A percentile compares a stretch with the other conserved stretches of the same genome.
Evolutionary conservation across 2,113 vertebrate genomes (phyloP).

Genomic region (Craseonycteris thonglongyai): DNA sequence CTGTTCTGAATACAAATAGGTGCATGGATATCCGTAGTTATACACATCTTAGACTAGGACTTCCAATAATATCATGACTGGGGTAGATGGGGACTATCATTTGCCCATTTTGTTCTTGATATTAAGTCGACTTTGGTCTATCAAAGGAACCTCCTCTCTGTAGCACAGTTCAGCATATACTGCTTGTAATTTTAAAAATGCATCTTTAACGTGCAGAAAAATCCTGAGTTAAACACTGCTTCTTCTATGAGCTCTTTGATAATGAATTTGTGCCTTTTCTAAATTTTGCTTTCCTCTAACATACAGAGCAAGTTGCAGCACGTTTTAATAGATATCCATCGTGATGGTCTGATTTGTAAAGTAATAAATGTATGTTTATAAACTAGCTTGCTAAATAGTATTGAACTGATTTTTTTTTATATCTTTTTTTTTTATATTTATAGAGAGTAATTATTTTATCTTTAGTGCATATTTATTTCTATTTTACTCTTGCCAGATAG

Average conservation of each 20-base stretch:
- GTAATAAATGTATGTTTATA: background rate
- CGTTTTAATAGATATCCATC: background rate
- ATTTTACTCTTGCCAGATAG: no score
- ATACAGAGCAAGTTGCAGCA: background rate
- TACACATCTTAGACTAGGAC: background rate
- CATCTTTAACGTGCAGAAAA: conserved; percentile 4
- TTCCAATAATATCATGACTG: background rate
- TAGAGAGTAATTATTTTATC: no score
- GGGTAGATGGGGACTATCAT: background rate
- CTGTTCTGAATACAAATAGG: conserved; percentile 48
- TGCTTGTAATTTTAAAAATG: background rate
- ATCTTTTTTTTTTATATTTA: no score
- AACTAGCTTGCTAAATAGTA: background rate
- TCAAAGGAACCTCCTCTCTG: background rate
- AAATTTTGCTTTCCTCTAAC: background rate
- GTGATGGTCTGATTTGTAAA: background rate
- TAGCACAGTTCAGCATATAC: background rate
- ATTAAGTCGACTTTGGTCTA: background rate
- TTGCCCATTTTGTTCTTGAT: background rate
- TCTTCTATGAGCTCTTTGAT: background rate
- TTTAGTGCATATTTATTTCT: no score
- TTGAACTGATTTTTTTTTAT: background rate
- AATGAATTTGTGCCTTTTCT: background rate
- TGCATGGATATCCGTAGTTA: background rate
- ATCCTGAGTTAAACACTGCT: background rate